Evolutionary conservation across 2,113 vertebrate species (phyloP), one percentile per base, ranked within the genome.

Genomic region (Hyla sarda): DNA sequence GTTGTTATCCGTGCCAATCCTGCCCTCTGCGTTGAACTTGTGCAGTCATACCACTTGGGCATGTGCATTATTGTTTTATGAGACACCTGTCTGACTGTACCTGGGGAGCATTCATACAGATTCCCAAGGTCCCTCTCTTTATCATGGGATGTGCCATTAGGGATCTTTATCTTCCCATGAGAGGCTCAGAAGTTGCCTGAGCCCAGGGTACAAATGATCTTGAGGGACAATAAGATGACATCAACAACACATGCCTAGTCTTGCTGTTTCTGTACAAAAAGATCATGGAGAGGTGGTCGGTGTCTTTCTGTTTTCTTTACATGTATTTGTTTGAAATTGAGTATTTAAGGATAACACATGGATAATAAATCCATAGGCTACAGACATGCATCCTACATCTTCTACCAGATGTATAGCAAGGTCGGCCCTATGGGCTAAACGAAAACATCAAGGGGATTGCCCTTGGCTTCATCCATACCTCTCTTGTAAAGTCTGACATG

Each of bases 221-320:
- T 60, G 25, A 48, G 85, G 67, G 85, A 82, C 52, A 3, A 19
- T 9, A 32, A 30, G 37, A 87, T 50, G 52, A 74, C 54, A 86
- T 86, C 84, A 82, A 87, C 67, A 82, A 82, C 85, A 82, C 85
- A 87, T 48, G 85, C 54, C 78, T 71, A 32, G 69, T 87, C 85
- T 74, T 87, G 85, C 54, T n/a, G 60, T 11, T 50, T 21, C 13
- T 10, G 56, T 41, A 19, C 78, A 73, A n/a, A 52, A 25, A 48
- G 19, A n/a, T 62, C 32, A 12, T 52, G 71, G 10, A 30, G 54
- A 50, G 41, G 34, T 82, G 78, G 77, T 80, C 76, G 12, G 47
- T 21, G n/a, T 5, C 54, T 65, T 32, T 52, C 45, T 34, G 50
- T 8, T 6, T 47, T 83, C 28, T 82, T 84, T 75, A 50, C 50